These are phyloP conservation scores for Onychomys torridus DNA, from an alignment of 2,797 vertebrate genomes.

Conservation along the genomic window DNA sequence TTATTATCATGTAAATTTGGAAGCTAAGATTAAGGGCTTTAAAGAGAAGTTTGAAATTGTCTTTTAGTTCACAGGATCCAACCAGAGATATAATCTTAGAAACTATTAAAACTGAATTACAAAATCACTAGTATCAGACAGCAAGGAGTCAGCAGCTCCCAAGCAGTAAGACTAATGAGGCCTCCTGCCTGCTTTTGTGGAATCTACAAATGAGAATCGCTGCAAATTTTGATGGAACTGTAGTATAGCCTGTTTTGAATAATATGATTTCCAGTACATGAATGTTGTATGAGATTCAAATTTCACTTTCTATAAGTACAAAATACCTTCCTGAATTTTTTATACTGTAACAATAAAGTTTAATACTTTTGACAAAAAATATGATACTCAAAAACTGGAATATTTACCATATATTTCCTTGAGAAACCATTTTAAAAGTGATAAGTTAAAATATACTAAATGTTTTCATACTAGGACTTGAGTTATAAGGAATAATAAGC, in stretches of 20 bases:
- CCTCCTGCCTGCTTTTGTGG: background rate
- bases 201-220: background rate
- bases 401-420: background rate
- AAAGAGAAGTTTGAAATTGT: background rate
- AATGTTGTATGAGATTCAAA: background rate
- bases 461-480: background rate
- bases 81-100: background rate
- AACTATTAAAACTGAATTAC: background rate
- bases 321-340: background rate
- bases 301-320: background rate
- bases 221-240: background rate
- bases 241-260: background rate
- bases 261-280: background rate
- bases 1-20: background rate
- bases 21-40: background rate
- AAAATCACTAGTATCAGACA: background rate
- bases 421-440: background rate
- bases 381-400: background rate
- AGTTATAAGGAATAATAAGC: background rate
- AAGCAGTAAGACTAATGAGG: background rate
- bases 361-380: background rate
- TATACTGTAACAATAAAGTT: background rate
- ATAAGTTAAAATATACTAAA: background rate
- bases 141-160: background rate
- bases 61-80: background rate